phyloP scores from a whole-genome alignment of 1,140 invertebrate genomes.

The Drosophila busckii region DNA sequence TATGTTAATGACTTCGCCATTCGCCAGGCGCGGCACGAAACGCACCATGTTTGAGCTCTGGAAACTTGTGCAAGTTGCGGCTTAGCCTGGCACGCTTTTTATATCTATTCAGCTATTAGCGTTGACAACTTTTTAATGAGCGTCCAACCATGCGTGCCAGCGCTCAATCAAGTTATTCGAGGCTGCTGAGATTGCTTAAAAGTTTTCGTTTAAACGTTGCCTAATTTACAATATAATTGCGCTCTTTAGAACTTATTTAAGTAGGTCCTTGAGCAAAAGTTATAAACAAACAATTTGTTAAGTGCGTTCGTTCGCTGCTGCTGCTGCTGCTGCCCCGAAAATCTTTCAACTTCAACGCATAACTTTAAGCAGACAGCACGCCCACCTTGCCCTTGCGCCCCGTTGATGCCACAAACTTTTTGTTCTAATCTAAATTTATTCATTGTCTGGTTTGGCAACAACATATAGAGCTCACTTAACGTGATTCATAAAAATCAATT shows the following conservation, averaged over 20 bases:
- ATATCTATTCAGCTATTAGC: no score
- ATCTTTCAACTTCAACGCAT: no score
- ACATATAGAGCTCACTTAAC: slow-evolving; percentile 43
- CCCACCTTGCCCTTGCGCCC: no score
- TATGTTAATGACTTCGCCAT: slow-evolving; percentile 49
- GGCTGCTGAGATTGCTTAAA: slow-evolving; percentile 37
- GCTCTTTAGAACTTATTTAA: slow-evolving; percentile 27
- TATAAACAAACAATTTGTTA: slow-evolving; percentile 4
- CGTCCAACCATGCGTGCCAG: slow-evolving; percentile 56
- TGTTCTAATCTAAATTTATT: no score
- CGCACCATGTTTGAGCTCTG: slow-evolving; percentile 49
- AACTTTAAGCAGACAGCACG: no score
- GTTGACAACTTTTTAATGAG: slow-evolving; percentile 60
- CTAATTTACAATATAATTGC: slow-evolving; percentile 52
- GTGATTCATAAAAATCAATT: slow-evolving; percentile 73
- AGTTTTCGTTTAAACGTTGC: slow-evolving; percentile 46
- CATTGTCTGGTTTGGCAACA: no score
- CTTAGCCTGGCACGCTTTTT: no score
- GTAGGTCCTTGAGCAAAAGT: neutral
- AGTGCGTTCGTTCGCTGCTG: no score
- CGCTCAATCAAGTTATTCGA: slow-evolving; percentile 67
- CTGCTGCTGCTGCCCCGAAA: no score
- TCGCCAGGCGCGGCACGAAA: slow-evolving; percentile 51
- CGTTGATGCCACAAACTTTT: no score
- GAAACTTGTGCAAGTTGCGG: no score